Evolutionary conservation across 2,888 invertebrate genomes (phyloP), one percentile per base, ranked within the genome.

Genomic region (Caenorhabditis angaria): DNA sequence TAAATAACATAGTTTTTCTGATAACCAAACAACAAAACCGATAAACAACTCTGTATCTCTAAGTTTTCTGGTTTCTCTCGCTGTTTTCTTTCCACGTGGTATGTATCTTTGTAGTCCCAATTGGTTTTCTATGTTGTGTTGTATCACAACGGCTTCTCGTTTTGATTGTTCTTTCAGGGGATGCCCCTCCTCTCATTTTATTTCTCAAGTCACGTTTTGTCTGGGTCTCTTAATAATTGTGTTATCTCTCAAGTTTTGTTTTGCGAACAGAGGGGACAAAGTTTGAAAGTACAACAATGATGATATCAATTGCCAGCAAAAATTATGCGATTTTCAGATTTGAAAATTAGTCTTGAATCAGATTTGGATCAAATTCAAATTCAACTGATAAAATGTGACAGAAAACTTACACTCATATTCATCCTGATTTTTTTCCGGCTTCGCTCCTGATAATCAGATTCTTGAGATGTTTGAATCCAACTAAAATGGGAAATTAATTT

Each of bases 151-250:
- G 32, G 41, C 41, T 18, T 41, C 41, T 41, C 14, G 10, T 41
- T 50, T 8, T 50, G 50, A 50, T 24, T 24, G 50, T 50, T 50
- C 50, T 50, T 50, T 50, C 50, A 24, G 50, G 50, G 50, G 50
- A 50, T 22, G 50, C 50, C 50, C 35, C 50, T 50, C 22, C 22
- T 50, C 22, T 12, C 41, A 12, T 18, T 12, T 41, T n/a, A n/a
- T 14, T 41, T 41, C 6, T 41, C 41, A 41, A 41, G 41, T 41
- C 41, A 41, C 41, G 41, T 50, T 24, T 20, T 50, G 22, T 50
- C 50, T 50, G 50, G 22, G 50, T 50, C 50, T 50, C 50, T 50
- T 22, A 18, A 14, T 41, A 2, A 10, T 6, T 5, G 41, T 41
- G 41, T 18, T 41, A 32, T 32, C 12, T 32, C 12, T 32, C 5